These are phyloP conservation scores for Euwallacea similis DNA, from an alignment of 1,140 invertebrate genomes.

Conservation along the genomic window DNA sequence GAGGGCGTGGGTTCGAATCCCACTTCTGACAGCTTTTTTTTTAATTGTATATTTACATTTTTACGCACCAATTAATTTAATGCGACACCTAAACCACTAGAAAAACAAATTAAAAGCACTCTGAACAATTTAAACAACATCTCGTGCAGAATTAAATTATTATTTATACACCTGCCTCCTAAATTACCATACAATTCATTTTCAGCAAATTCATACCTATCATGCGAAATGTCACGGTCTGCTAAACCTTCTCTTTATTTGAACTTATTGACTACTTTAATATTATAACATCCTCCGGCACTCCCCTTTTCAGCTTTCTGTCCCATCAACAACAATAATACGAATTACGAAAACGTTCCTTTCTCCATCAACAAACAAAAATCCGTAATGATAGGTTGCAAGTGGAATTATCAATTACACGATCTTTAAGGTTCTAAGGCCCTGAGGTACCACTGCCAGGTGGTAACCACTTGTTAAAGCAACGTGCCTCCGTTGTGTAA, in stretches of 20 bases:
- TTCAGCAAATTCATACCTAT: conserved; percentile 4
- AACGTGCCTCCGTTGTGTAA: conserved; percentile 11
- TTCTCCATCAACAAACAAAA: conserved; percentile 5
- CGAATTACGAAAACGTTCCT: not conserved
- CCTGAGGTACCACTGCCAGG: conserved; percentile 4
- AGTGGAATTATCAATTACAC: conserved; percentile 16
- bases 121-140: not conserved
- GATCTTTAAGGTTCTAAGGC: conserved; percentile 5
- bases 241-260: not conserved
- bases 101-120: too few species aligned
- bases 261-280: not conserved
- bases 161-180: conserved; percentile 27
- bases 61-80: not conserved
- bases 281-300: too few species aligned
- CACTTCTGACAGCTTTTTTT: conserved; percentile 71
- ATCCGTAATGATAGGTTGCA: conserved; percentile 5
- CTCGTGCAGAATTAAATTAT: conserved; percentile 13
- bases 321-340: too few species aligned
- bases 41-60: not conserved
- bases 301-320: too few species aligned
- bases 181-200: conserved; percentile 21
- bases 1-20: conserved; percentile 87
- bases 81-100: too few species aligned
- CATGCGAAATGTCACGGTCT: conserved; percentile 25
- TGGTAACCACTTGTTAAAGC: conserved; percentile 11